Percentiles rank a stretch among this genome's conserved stretches.
Conservation (phyloP, 2,113 vertebrate genomes). For the Cheilinus undulatus region DNA sequence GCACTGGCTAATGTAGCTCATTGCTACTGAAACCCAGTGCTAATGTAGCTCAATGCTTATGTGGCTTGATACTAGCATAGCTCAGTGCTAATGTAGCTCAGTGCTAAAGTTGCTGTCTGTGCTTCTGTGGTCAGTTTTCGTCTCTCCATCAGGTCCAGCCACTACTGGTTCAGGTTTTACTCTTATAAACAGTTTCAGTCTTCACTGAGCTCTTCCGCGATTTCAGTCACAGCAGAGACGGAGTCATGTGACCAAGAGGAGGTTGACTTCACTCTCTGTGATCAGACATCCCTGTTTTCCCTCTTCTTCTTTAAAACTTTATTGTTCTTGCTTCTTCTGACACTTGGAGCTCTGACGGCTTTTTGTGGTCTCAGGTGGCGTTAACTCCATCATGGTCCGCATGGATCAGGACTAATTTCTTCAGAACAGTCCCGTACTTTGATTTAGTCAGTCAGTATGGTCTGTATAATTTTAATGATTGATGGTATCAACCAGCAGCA, state of each 20-base stretch:
- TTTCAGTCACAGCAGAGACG: not conserved
- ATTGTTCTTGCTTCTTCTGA: too few species aligned
- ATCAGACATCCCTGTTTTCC: too few species aligned
- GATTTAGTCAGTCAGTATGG: too few species aligned
- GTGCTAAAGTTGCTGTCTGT: not conserved
- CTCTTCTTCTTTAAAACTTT: too few species aligned
- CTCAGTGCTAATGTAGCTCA: not conserved
- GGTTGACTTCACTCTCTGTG: not conserved
- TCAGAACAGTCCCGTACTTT: too few species aligned
- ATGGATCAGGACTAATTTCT: too few species aligned
- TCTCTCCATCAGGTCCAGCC: constrained; percentile 37
- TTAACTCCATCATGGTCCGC: too few species aligned
- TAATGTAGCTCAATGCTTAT: not conserved
- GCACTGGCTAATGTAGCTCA: not conserved
- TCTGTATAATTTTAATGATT: too few species aligned
- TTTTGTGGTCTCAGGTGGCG: too few species aligned
- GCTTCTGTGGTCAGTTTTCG: not conserved
- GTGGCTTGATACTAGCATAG: too few species aligned
- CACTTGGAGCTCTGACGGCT: too few species aligned
- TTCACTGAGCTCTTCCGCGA: not conserved
- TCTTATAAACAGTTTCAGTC: not conserved
- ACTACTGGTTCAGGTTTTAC: not conserved
- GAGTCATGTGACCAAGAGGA: not conserved
- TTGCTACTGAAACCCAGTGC: not conserved
- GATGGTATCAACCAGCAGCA: too few species aligned